Conservation (phyloP, 2,113 vertebrate species). For the Ophiodon elongatus region DNA sequence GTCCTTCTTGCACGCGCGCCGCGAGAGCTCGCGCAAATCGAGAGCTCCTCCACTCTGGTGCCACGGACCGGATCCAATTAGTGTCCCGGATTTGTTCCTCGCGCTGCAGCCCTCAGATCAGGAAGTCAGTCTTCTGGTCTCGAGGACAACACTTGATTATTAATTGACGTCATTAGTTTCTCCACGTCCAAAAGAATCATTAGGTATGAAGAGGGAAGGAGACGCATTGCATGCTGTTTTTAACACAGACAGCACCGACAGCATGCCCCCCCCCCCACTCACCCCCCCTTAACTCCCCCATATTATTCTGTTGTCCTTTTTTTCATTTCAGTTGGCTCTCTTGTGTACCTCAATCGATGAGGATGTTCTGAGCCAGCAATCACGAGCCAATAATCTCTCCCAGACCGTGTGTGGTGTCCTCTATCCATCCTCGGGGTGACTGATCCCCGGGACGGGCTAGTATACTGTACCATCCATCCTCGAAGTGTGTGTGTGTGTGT, state of each 20-base stretch:
- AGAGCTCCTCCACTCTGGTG: not conserved
- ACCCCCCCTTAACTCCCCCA: too few species aligned
- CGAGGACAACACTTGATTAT: too few species aligned
- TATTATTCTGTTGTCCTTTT: constrained; percentile 12
- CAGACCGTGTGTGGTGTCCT: constrained; percentile 27
- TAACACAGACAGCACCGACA: not conserved
- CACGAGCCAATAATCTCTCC: constrained; percentile 29
- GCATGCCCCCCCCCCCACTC: not conserved
- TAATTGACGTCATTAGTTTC: too few species aligned
- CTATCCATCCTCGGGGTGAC: constrained; percentile 14
- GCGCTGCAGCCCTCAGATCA: not conserved
- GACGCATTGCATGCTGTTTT: too few species aligned
- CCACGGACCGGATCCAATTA: not conserved
- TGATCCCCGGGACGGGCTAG: not conserved
- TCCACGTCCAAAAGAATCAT: not conserved
- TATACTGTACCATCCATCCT: constrained; percentile 29
- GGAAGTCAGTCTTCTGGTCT: not conserved
- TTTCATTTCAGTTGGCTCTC: not conserved
- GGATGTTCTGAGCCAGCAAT: constrained; percentile 8
- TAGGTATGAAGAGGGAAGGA: not conserved
- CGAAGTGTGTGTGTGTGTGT: not conserved
- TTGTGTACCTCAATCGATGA: constrained; percentile 1
- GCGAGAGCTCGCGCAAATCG: not conserved
- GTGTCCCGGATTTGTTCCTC: not conserved
- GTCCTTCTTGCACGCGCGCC: not conserved